Evolutionary conservation across 2,888 invertebrate species (phyloP).

Genomic region (Palloptera scutellata): DNA sequence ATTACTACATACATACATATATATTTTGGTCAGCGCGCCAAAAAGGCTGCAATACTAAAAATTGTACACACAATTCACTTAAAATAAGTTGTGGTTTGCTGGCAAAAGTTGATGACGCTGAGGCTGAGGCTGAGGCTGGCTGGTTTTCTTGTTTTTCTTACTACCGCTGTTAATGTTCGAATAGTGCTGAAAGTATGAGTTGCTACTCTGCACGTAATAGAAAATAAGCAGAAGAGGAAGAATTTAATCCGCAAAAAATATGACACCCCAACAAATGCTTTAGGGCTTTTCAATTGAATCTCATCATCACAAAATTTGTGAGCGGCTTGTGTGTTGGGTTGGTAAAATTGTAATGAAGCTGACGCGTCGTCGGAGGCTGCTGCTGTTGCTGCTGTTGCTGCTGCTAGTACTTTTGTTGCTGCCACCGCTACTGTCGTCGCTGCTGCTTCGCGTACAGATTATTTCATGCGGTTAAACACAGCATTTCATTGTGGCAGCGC

Average conservation of each 20-base stretch:
- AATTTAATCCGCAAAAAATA: constrained; percentile 59
- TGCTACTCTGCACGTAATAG: constrained; percentile 13
- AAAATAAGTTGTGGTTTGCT: neutral
- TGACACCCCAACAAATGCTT: constrained; percentile 45
- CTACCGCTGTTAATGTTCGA: neutral
- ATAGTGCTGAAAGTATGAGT: constrained; percentile 27
- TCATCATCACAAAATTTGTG: neutral
- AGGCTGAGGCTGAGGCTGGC: neutral
- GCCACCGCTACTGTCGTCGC: constrained; percentile 21
- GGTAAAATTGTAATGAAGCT: constrained; percentile 12
- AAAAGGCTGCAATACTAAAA: constrained; percentile 36
- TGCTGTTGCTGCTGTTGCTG: constrained; percentile 1
- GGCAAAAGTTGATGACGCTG: constrained; percentile 14
- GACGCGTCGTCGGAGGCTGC: neutral
- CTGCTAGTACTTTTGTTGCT: constrained; percentile 12
- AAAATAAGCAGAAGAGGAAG: constrained; percentile 37
- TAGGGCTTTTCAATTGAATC: neutral
- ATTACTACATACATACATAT: constrained; percentile 29
- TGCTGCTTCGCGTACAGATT: constrained; percentile 51
- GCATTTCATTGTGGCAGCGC: constrained; percentile 9
- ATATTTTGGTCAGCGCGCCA: constrained; percentile 30
- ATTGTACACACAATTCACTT: neutral
- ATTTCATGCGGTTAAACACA: constrained; percentile 56
- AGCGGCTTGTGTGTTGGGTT: neutral
- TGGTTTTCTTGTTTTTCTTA: too few species aligned